phyloP scores from a whole-genome alignment of 2,113 vertebrate genomes.

The Vireo altiloquus region DNA sequence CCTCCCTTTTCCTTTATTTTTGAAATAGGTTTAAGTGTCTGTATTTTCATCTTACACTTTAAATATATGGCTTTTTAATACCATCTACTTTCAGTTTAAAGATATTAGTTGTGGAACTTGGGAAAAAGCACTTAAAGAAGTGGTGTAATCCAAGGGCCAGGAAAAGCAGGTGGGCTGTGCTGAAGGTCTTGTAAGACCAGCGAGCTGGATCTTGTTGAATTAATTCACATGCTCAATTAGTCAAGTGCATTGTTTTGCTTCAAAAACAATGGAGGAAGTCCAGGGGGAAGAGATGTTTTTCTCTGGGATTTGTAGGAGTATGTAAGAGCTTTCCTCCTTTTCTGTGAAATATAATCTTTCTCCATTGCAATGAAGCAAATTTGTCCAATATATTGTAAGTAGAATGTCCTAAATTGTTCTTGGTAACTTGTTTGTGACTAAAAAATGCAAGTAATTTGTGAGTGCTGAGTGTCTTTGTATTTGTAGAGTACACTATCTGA shows the following conservation, averaged over 20 bases:
- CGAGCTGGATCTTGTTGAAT: background rate
- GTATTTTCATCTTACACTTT: background rate
- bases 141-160: background rate
- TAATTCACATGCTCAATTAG: background rate
- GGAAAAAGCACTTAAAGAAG: background rate
- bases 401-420: background rate
- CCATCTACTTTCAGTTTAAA: background rate
- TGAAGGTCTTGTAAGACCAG: background rate
- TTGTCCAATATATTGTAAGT: background rate
- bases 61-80: background rate
- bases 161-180: background rate
- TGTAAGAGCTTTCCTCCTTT: background rate
- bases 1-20: rapidly evolving
- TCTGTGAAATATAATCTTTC: background rate
- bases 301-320: background rate
- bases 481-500: background rate
- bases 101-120: background rate
- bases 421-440: background rate
- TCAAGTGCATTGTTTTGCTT: background rate
- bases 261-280: background rate
- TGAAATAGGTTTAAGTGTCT: background rate
- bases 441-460: background rate
- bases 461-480: background rate
- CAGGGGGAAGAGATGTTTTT: background rate
- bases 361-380: background rate